Percentiles rank a stretch among this genome's conserved stretches.
These are phyloP conservation scores for Drosophila persimilis DNA, from an alignment of 1,140 invertebrate species.

Conservation along the genomic window DNA sequence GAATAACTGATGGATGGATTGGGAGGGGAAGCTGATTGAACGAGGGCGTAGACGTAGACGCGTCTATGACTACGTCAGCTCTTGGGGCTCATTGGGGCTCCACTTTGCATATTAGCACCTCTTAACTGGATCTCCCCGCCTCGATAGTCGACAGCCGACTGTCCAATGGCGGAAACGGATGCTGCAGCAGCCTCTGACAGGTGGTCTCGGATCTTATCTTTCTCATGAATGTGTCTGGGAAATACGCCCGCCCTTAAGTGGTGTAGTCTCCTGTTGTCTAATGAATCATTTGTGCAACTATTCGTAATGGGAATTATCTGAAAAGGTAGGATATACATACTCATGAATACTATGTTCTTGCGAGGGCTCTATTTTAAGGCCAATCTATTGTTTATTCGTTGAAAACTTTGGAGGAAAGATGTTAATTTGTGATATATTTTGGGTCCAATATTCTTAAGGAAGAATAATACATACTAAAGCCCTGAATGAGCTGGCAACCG, in stretches of 20 bases:
- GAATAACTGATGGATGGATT: conserved; percentile 37
- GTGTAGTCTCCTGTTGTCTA: conserved; percentile 50
- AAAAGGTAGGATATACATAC: conserved; percentile 25
- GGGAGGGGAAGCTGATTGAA: conserved; percentile 10
- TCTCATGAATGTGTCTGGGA: conserved; percentile 71
- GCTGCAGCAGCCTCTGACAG: conserved; percentile 28
- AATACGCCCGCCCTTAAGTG: conserved; percentile 58
- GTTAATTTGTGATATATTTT: no score
- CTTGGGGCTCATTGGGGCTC: conserved; percentile 30
- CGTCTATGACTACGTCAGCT: conserved; percentile 35
- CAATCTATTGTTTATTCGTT: background rate
- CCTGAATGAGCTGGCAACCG: no score
- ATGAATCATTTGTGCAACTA: conserved; percentile 42
- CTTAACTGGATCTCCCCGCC: conserved; percentile 48
- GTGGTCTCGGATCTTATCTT: conserved; percentile 62
- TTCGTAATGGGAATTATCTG: conserved; percentile 27
- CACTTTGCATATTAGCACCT: conserved; percentile 74
- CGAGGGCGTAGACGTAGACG: conserved; percentile 35
- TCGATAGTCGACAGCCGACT: background rate
- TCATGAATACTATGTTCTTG: conserved; percentile 1
- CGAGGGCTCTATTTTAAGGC: background rate
- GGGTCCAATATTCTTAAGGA: no score
- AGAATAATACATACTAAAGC: no score
- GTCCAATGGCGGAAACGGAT: conserved; percentile 66
- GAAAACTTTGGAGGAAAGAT: no score